phyloP scores from a whole-genome alignment of 2,797 vertebrate species.

The Petrocephalus schoutedeni region DNA sequence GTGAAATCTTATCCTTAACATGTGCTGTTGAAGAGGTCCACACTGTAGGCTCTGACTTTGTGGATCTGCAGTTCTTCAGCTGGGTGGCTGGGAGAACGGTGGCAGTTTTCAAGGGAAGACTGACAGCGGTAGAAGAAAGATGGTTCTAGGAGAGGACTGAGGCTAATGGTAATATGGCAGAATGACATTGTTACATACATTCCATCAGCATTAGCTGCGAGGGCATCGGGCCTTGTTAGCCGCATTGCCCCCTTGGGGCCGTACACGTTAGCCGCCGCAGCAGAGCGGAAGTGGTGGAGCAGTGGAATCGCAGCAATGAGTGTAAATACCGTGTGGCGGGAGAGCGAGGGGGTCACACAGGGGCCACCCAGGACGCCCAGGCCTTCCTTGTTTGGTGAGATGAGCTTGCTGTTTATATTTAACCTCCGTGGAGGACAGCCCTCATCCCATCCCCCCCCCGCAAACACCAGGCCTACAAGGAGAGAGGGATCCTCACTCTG shows the following conservation, averaged over 20 bases:
- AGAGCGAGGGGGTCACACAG: background rate
- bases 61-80: background rate
- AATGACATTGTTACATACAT: background rate
- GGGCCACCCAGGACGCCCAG: background rate
- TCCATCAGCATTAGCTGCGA: background rate
- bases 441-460: too few species aligned
- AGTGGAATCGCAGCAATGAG: background rate
- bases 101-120: background rate
- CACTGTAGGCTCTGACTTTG: background rate
- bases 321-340: background rate
- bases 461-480: background rate
- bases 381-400: constrained; percentile 16
- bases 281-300: background rate
- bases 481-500: background rate
- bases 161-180: background rate
- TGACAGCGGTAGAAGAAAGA: background rate
- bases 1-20: background rate
- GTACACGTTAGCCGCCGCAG: background rate
- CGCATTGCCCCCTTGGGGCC: background rate
- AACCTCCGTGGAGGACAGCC: background rate
- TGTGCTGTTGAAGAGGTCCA: background rate
- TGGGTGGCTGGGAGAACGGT: background rate
- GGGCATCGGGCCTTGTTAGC: background rate
- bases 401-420: background rate
- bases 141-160: background rate